A percentile compares a stretch with the other conserved stretches of the same genome.
Conservation (phyloP, 1,140 invertebrate species). For the Eupristina koningsbergeri region DNA sequence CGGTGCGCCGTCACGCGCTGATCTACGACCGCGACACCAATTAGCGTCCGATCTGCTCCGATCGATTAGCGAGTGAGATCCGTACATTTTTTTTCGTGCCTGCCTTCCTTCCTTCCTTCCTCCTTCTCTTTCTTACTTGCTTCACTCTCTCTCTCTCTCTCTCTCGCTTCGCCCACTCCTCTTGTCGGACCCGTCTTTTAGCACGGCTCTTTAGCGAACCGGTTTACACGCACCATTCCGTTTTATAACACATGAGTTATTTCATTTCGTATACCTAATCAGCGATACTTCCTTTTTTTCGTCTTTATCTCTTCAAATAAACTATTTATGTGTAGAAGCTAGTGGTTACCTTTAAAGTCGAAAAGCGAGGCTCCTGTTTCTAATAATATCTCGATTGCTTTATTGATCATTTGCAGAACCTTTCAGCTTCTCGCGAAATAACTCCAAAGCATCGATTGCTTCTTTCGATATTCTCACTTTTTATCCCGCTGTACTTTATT, state of each 20-base stretch:
- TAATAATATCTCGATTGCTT: background rate
- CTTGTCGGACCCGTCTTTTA: background rate
- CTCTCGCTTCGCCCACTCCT: background rate
- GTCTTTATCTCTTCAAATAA: background rate
- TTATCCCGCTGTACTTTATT: too few relatives aligned
- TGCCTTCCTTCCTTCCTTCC: too few relatives aligned
- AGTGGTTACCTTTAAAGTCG: background rate
- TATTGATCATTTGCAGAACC: background rate
- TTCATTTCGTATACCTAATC: background rate
- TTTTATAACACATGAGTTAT: background rate
- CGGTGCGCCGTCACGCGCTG: background rate
- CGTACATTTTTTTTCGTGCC: too few relatives aligned
- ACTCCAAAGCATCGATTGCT: background rate
- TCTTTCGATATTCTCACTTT: background rate
- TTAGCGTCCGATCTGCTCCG: constrained; percentile 5
- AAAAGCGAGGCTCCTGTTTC: background rate
- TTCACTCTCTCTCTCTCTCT: background rate
- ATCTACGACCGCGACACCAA: constrained; percentile 11
- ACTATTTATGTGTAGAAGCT: background rate
- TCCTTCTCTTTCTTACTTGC: too few relatives aligned
- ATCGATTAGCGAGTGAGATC: background rate
- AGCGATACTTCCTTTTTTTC: background rate
- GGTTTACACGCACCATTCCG: background rate
- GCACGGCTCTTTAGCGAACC: background rate
- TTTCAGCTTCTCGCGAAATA: background rate